Evolutionary conservation across 2,888 invertebrate species (phyloP).

Genomic region (Apodemia hepburni): DNA sequence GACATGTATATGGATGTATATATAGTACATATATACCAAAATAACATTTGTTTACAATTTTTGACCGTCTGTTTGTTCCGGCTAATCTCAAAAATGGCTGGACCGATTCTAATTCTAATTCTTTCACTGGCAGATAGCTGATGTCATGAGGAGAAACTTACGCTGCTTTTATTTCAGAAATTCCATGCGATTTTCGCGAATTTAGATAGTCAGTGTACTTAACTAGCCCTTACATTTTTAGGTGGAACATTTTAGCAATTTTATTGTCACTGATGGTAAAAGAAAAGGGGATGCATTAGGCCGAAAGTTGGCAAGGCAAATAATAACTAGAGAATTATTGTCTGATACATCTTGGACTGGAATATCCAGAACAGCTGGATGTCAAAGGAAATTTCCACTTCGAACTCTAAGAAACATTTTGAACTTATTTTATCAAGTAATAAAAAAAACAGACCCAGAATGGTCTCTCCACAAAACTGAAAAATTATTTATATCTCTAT

Average conservation of each 20-base stretch:
- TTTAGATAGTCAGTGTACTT: neutral
- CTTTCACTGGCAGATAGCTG: no score
- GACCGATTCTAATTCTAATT: no score
- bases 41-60: no score
- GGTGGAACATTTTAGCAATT: neutral
- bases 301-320: neutral
- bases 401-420: neutral
- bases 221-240: neutral
- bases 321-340: neutral
- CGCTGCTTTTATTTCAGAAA: no score
- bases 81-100: no score
- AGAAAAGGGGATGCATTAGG: neutral
- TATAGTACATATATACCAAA: no score
- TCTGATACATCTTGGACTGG: constrained; percentile 3
- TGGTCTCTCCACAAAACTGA: neutral
- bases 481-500: neutral
- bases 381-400: neutral
- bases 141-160: no score
- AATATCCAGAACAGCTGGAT: neutral
- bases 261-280: neutral
- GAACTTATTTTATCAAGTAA: neutral
- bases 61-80: no score
- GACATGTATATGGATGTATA: no score
- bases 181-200: no score
- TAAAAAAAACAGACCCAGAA: neutral